Evolutionary conservation across 2,888 invertebrate genomes (phyloP).

Genomic region (Nasonia oneida): DNA sequence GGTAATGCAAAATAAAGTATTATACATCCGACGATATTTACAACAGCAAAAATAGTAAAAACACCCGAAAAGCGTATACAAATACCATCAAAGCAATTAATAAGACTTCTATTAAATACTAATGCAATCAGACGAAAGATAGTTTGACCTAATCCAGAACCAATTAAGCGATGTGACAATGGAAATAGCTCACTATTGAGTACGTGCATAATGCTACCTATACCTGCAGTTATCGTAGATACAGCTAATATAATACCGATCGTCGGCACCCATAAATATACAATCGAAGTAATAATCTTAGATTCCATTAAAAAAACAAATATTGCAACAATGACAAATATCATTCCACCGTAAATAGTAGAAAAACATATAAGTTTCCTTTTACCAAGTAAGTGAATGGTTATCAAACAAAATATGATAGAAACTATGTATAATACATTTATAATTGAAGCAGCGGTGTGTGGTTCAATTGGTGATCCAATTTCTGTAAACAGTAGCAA

Average conservation of each 20-base stretch:
- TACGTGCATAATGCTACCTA: not conserved
- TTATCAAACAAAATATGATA: not conserved
- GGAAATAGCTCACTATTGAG: slow-evolving; percentile 1
- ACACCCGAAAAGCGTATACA: not conserved
- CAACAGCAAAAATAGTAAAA: not conserved
- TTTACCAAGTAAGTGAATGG: not conserved
- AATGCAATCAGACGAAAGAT: not conserved
- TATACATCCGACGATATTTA: not conserved
- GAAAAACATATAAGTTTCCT: not conserved
- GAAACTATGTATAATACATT: not conserved
- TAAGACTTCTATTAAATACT: not conserved
- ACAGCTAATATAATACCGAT: not conserved
- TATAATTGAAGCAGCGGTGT: not conserved
- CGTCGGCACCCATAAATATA: not conserved
- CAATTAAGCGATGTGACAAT: not conserved
- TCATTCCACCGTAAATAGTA: not conserved
- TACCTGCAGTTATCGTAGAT: not conserved
- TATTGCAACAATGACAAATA: not conserved
- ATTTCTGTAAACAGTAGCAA: not conserved
- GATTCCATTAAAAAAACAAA: not conserved
- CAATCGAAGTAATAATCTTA: not conserved
- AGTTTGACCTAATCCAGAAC: not conserved
- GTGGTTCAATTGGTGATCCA: not conserved
- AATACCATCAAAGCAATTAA: not conserved
- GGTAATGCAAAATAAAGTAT: not conserved